Evolutionary conservation across 2,888 invertebrate genomes (phyloP).

Genomic region (Rhorus exstirpatorius): DNA sequence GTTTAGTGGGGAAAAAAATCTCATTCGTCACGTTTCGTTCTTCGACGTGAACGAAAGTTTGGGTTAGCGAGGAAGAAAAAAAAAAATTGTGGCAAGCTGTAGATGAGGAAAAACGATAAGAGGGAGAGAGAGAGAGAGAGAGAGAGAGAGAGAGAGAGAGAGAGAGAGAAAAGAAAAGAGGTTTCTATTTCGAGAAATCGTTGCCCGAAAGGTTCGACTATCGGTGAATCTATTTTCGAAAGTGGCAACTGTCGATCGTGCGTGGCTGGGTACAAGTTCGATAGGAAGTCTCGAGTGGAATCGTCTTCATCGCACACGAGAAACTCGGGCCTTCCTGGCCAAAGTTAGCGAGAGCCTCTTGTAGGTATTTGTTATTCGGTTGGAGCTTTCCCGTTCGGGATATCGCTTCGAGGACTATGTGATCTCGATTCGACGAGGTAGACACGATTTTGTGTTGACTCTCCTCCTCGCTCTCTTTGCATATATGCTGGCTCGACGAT

Average conservation of each 20-base stretch:
- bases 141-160: too few species aligned
- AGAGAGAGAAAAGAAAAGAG: constrained; percentile 7
- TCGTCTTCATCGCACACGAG: too few species aligned
- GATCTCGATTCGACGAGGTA: constrained; percentile 69
- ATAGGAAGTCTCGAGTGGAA: constrained; percentile 44
- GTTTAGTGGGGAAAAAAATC: too few species aligned
- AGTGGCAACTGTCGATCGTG: constrained; percentile 68
- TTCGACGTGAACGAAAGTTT: not conserved
- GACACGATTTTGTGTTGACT: constrained; percentile 45
- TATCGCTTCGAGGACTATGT: constrained; percentile 68
- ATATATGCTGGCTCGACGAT: constrained; percentile 23
- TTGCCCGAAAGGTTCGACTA: constrained; percentile 62
- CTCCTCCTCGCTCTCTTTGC: not conserved
- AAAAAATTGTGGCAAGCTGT: not conserved
- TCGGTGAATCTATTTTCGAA: constrained; percentile 66
- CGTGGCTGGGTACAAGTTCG: constrained; percentile 50
- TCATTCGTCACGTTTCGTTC: too few species aligned
- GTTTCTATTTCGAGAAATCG: constrained; percentile 58
- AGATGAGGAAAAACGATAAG: too few species aligned
- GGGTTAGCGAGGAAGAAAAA: not conserved
- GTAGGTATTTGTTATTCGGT: constrained; percentile 12
- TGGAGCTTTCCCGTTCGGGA: constrained; percentile 64
- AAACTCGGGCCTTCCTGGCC: too few species aligned
- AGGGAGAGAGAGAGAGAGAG: too few species aligned
- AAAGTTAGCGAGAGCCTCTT: too few species aligned